Conservation (phyloP, 2,888 invertebrate species). For the Nemoura dubitans region DNA sequence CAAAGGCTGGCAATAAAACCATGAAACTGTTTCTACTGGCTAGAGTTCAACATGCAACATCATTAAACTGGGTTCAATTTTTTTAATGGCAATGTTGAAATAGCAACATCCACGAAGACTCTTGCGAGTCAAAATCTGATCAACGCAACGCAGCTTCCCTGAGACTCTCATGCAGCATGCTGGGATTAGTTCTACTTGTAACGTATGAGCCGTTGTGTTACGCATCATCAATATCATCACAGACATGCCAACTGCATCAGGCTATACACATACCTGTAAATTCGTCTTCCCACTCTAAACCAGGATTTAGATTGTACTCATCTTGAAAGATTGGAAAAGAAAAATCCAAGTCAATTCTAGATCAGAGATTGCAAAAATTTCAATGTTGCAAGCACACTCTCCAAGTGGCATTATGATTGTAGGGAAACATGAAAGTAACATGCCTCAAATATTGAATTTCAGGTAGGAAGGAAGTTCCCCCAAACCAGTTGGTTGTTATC, state of each 20-base stretch:
- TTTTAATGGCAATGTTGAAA: neutral
- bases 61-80: neutral
- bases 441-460: neutral
- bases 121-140: neutral
- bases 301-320: constrained; percentile 99
- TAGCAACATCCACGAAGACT: neutral
- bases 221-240: neutral
- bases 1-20: neutral
- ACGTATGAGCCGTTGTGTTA: neutral
- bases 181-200: neutral
- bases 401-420: neutral
- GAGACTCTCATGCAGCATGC: constrained; percentile 42
- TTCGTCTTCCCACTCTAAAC: constrained; percentile 99
- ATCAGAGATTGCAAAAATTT: constrained; percentile 21
- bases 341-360: constrained; percentile 61
- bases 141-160: constrained; percentile 41
- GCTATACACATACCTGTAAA: constrained; percentile 91
- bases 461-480: neutral
- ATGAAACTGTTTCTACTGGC: neutral
- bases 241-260: constrained; percentile 39
- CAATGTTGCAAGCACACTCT: neutral
- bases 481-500: neutral
- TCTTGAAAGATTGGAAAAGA: constrained; percentile 80
- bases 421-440: neutral
- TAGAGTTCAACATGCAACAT: neutral